phyloP scores from a whole-genome alignment of 2,113 vertebrate species.

The Cottus gobio region DNA sequence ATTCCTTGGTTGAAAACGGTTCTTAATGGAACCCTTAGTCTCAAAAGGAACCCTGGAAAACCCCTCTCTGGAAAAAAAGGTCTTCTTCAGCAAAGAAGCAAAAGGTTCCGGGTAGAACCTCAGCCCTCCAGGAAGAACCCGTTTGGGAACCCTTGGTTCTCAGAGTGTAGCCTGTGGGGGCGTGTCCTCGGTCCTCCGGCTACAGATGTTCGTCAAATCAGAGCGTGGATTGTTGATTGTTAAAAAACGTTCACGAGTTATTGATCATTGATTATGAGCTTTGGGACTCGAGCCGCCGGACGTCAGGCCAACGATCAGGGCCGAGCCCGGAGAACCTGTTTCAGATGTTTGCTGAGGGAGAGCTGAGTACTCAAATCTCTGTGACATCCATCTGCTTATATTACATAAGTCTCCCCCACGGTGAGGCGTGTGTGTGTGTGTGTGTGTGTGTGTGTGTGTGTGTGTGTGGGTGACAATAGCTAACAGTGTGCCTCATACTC shows the following conservation, averaged over 20 bases:
- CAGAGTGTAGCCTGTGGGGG: not conserved
- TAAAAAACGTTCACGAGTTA: constrained; percentile 11
- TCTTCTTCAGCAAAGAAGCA: not conserved
- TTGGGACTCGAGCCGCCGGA: constrained; percentile 24
- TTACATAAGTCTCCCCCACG: constrained; percentile 57
- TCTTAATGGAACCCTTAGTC: not conserved
- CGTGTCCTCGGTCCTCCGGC: constrained; percentile 53
- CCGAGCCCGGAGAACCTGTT: constrained; percentile 69
- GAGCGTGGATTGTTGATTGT: constrained; percentile 11
- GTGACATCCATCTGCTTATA: constrained; percentile 70
- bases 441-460: constrained; percentile 20
- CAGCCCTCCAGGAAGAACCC: no score
- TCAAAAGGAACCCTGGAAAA: not conserved
- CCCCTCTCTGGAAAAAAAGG: not conserved
- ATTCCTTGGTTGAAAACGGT: not conserved
- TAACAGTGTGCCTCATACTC: constrained; percentile 42
- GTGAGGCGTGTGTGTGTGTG: constrained; percentile 21
- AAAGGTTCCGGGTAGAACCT: not conserved
- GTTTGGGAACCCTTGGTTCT: not conserved
- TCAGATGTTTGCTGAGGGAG: constrained; percentile 70
- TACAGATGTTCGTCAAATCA: constrained; percentile 54
- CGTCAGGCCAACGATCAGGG: constrained; percentile 42
- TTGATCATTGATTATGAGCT: constrained; percentile 10
- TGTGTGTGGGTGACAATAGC: constrained; percentile 37
- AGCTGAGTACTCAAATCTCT: constrained; percentile 67